A percentile compares a stretch with the other conserved stretches of the same genome.
Conservation (phyloP, 2,888 invertebrate genomes). For the Noctua comes region DNA sequence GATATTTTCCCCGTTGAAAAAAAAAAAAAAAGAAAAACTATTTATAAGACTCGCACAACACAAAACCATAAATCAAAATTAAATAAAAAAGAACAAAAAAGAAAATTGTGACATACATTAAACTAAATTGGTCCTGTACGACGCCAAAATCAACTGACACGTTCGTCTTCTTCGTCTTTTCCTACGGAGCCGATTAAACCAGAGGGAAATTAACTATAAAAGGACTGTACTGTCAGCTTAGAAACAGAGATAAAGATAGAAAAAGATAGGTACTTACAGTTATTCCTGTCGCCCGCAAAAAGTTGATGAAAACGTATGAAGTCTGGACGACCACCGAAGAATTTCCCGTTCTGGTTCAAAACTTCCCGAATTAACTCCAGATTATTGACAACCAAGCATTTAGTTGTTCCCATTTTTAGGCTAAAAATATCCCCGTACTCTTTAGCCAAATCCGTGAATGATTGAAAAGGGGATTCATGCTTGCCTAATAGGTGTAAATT, state of each 20-base stretch:
- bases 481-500: slow-evolving; percentile 92
- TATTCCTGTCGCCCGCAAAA: slow-evolving; percentile 96
- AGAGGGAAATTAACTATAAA: background rate
- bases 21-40: background rate
- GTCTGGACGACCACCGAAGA: slow-evolving; percentile 95
- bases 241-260: background rate
- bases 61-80: too few species aligned
- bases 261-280: slow-evolving; percentile 92
- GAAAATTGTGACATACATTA: too few species aligned
- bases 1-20: background rate
- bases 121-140: too few species aligned
- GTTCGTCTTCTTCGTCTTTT: background rate
- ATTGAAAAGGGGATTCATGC: slow-evolving; percentile 92
- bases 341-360: slow-evolving; percentile 94
- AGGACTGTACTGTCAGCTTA: background rate
- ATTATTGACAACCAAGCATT: slow-evolving; percentile 94
- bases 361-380: slow-evolving; percentile 93
- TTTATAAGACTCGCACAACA: too few species aligned
- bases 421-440: slow-evolving; percentile 94
- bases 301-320: slow-evolving; percentile 95
- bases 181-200: background rate
- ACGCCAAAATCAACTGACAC: background rate
- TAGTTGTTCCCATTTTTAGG: slow-evolving; percentile 92
- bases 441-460: slow-evolving; percentile 92
- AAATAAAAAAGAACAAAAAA: too few species aligned